phyloP scores from a whole-genome alignment of 2,113 vertebrate genomes.

The Synodontis membranacea region DNA sequence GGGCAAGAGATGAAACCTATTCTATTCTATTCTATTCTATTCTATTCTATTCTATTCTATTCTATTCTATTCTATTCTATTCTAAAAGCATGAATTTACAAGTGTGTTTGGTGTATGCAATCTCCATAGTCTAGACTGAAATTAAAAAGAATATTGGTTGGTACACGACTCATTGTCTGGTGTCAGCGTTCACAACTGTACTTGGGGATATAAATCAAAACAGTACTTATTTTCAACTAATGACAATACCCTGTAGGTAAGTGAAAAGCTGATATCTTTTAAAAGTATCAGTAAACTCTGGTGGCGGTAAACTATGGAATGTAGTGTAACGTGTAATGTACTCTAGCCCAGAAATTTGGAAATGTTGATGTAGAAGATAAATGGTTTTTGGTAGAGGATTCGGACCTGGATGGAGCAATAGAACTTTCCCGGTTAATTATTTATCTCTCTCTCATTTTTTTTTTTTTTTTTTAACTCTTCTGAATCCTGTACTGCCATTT shows the following conservation, averaged over 20 bases:
- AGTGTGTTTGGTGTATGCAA: neutral
- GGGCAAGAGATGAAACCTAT: neutral
- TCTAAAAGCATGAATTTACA: neutral
- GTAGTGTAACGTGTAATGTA: neutral
- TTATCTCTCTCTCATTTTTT: neutral
- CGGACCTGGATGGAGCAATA: neutral
- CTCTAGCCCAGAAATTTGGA: neutral
- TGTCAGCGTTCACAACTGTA: neutral
- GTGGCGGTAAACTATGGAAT: neutral
- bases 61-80: neutral
- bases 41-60: conserved; percentile 14
- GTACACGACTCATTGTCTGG: neutral
- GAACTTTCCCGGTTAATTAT: neutral
- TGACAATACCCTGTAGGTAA: neutral
- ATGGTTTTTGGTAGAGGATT: neutral
- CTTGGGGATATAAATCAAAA: neutral
- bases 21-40: neutral
- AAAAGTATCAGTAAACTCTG: neutral
- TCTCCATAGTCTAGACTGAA: neutral
- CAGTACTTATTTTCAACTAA: neutral
- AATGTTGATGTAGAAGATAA: neutral
- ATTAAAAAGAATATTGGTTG: neutral
- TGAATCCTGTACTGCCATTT: neutral
- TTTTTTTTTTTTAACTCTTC: conserved; percentile 11
- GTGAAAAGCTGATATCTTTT: neutral